These are phyloP conservation scores for Prietella phreatophila DNA, from an alignment of 2,113 vertebrate genomes.

Conservation along the genomic window DNA sequence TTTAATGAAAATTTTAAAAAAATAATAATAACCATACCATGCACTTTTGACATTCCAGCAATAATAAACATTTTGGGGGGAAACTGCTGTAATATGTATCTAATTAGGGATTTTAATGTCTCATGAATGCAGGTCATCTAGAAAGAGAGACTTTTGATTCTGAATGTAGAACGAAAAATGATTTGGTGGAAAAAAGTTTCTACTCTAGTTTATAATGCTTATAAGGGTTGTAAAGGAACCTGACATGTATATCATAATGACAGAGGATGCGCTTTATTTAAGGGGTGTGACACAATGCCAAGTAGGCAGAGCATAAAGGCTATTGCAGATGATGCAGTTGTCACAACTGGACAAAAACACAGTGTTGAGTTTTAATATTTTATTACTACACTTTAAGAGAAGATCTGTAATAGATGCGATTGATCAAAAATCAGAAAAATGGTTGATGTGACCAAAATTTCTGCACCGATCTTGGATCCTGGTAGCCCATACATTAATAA, in stretches of 20 bases:
- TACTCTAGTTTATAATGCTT: not conserved
- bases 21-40: not conserved
- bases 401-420: not conserved
- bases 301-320: not conserved
- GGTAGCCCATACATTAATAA: not conserved
- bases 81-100: not conserved
- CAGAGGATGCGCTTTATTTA: no score
- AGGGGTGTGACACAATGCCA: not conserved
- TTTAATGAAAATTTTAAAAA: not conserved
- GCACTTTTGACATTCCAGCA: not conserved
- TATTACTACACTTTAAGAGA: not conserved
- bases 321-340: not conserved
- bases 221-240: not conserved
- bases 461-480: not conserved
- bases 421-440: not conserved
- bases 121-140: not conserved
- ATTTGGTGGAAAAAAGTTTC: not conserved
- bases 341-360: not conserved
- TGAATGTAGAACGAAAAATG: no score
- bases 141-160: not conserved
- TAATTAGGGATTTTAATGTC: no score
- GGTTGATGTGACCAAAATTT: not conserved
- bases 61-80: not conserved
- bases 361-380: not conserved
- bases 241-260: not conserved